Evolutionary conservation across 2,888 invertebrate species (phyloP).

Genomic region (Neoaliturus tenellus): DNA sequence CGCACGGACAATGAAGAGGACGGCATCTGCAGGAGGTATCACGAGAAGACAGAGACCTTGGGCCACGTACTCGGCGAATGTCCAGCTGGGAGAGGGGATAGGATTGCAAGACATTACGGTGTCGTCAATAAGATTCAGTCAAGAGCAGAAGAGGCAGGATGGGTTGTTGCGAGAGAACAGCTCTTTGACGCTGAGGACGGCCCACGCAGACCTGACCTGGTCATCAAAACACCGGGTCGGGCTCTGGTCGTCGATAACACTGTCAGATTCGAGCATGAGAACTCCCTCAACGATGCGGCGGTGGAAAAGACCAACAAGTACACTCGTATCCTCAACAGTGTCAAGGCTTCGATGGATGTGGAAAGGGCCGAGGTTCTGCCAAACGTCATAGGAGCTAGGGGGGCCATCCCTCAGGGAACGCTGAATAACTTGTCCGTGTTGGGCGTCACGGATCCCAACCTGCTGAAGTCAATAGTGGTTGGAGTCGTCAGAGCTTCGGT

Average conservation of each 20-base stretch:
- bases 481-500: background rate
- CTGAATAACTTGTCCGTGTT: no score
- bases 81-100: background rate
- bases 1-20: background rate
- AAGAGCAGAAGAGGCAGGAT: background rate
- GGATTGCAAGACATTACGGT: conserved; percentile 54
- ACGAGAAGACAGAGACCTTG: conserved; percentile 1
- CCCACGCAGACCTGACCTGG: conserved; percentile 55
- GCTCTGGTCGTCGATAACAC: no score
- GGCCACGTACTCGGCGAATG: conserved; percentile 53
- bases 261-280: conserved; percentile 23
- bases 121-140: background rate
- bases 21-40: conserved; percentile 15
- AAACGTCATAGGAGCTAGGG: conserved; percentile 29
- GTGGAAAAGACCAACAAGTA: conserved; percentile 47
- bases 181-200: background rate
- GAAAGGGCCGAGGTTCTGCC: conserved; percentile 21
- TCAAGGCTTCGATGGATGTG: background rate
- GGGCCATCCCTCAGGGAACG: no score
- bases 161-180: conserved; percentile 37
- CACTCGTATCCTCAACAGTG: background rate
- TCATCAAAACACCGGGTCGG: no score
- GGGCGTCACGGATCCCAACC: no score
- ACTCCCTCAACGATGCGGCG: background rate
- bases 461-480: no score